Percentiles rank a stretch among this genome's conserved stretches.
Conservation (phyloP, 2,113 vertebrate species). For the Tylochromis polylepis region DNA sequence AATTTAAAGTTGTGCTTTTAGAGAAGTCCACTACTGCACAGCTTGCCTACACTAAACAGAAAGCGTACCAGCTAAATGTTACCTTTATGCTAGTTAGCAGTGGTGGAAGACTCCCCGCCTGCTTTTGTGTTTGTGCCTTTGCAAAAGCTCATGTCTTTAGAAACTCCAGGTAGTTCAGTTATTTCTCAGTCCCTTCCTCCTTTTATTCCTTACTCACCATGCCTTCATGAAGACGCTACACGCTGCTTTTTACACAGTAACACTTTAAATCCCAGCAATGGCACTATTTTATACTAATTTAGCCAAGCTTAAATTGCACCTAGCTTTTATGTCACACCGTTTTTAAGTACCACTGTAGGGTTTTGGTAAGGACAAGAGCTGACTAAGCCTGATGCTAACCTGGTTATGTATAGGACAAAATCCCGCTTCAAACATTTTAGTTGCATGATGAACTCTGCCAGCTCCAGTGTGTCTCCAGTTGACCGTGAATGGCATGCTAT, state of each 20-base stretch:
- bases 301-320: background rate
- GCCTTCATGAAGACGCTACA: background rate
- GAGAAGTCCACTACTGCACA: background rate
- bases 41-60: background rate
- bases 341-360: background rate
- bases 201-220: background rate
- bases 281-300: background rate
- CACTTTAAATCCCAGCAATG: background rate
- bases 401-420: background rate
- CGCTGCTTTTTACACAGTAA: background rate
- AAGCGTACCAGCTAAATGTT: background rate
- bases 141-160: rapidly evolving
- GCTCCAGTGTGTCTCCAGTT: background rate
- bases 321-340: background rate
- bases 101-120: rapidly evolving
- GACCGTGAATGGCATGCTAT: constrained; percentile 31
- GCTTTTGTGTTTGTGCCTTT: rapidly evolving
- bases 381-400: background rate
- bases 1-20: background rate
- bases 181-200: background rate
- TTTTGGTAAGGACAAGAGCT: background rate
- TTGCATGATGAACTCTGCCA: background rate
- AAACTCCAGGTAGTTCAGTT: background rate
- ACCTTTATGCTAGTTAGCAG: background rate
- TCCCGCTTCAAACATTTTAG: background rate